Base-by-base conservation (phyloP, 2,888 invertebrate genomes). In the Celastrina argiolus region DNA sequence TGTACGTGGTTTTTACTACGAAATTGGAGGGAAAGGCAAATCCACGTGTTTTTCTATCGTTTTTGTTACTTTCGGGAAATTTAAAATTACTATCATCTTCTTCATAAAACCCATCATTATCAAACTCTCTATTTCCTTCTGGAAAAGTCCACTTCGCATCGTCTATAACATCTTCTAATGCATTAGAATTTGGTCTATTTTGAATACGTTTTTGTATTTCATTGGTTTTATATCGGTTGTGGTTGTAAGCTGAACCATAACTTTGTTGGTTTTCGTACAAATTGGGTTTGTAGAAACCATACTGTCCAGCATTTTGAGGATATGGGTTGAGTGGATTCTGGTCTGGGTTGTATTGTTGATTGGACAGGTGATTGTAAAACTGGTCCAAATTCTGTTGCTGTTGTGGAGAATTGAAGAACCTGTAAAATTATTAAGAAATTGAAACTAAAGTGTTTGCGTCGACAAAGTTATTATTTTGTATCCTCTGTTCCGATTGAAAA, bases 331-430 rank as follows among this genome's bases (percentile, higher is more conserved):
- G 22, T 66, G 64, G 67, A 63, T 42, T 66, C n/a, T 69, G 69
- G 68, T 77, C 75, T 59, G 72, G 66, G 0, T 74, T 78, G 66
- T 76, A 76, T 51, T 87, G 74, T 58, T 87, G 85, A 64, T 84
- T 14, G 12, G 22, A 26, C 51, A 26, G 79, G 64, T n/a, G n/a
- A n/a, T n/a, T n/a, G n/a, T 87, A 88, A 64, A 89, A 86, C 69
- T 91, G 88, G 63, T 88, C 79, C 1, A 89, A 64, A 65, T 84
- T 82, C 42, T 85, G 87, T 18, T 75, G 76, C 8, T 65, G 71
- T 28, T 70, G 87, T 65, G 92, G 92, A 56, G 91, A 92, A 70
- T 92, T 94, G 78, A 96, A 96, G 79, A 95, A 96, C 69, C 95
- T 92, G 39, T 42, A 67, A 69, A 56, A 51, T 2, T n/a, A 41